Conservation (phyloP, 2,888 invertebrate genomes). For the Xylota segnis region DNA sequence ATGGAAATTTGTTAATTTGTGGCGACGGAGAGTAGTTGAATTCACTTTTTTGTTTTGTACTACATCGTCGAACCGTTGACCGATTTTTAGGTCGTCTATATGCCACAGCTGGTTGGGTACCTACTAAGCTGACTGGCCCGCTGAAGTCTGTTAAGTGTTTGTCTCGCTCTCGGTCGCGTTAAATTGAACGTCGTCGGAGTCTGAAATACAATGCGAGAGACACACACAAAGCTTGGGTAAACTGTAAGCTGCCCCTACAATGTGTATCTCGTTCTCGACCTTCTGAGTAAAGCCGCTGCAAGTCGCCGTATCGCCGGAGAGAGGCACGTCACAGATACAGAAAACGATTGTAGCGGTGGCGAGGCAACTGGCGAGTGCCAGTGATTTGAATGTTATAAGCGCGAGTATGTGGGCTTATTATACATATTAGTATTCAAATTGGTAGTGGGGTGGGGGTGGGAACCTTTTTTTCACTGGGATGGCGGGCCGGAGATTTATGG, state of each 20-base stretch:
- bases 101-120: conserved; percentile 52
- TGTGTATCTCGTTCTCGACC: conserved; percentile 34
- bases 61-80: conserved; percentile 38
- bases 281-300: conserved; percentile 23
- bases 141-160: conserved; percentile 47
- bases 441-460: background rate
- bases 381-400: conserved; percentile 24
- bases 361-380: conserved; percentile 29
- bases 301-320: conserved; percentile 34
- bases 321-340: conserved; percentile 15
- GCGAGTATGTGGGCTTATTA: conserved; percentile 27
- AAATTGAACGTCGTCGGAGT: conserved; percentile 50
- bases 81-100: conserved; percentile 38
- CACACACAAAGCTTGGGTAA: conserved; percentile 59
- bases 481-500: background rate
- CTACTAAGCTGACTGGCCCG: conserved; percentile 65
- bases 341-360: conserved; percentile 14
- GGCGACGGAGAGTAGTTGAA: background rate
- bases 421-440: conserved; percentile 39
- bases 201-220: conserved; percentile 15
- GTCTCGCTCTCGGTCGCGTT: conserved; percentile 67
- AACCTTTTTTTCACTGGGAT: conserved; percentile 27
- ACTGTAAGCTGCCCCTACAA: conserved; percentile 19
- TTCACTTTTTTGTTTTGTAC: conserved; percentile 31
- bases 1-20: background rate